These are phyloP conservation scores for Chelon labrosus DNA, from an alignment of 2,797 vertebrate species.

Conservation along the genomic window DNA sequence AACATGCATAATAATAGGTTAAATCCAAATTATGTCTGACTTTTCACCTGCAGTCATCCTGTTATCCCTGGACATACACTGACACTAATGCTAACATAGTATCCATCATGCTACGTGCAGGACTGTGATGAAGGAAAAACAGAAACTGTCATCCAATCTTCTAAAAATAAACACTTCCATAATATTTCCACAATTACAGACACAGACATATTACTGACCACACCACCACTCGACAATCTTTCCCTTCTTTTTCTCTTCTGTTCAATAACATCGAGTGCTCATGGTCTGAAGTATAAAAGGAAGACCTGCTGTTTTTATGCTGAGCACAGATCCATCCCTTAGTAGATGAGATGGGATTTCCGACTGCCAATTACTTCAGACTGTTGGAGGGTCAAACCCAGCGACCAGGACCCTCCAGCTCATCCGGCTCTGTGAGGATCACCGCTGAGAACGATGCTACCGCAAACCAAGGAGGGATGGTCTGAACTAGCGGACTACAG, in stretches of 20 bases:
- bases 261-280: conserved; percentile 17
- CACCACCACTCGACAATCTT: neutral
- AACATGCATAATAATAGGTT: too few species aligned
- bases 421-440: conserved; percentile 33
- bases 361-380: conserved; percentile 66
- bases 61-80: neutral
- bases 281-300: conserved; percentile 40
- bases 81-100: neutral
- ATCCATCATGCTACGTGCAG: neutral
- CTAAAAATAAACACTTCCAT: too few species aligned
- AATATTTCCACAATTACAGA: too few species aligned
- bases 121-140: too few species aligned
- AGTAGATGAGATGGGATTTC: conserved; percentile 62
- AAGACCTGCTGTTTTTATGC: conserved; percentile 58
- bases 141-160: too few species aligned
- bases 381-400: conserved; percentile 56
- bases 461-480: conserved; percentile 23
- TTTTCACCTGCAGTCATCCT: too few species aligned
- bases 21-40: too few species aligned
- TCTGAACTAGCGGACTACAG: conserved; percentile 21
- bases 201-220: too few species aligned
- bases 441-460: conserved; percentile 43
- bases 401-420: conserved; percentile 49
- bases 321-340: conserved; percentile 39
- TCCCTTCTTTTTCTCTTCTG: neutral